A percentile compares a stretch with the other conserved stretches of the same genome.
Evolutionary conservation across 30 jellyfish, hydroid and myxozoan species (phyloP).

Genomic region (Hydra vulgaris): DNA sequence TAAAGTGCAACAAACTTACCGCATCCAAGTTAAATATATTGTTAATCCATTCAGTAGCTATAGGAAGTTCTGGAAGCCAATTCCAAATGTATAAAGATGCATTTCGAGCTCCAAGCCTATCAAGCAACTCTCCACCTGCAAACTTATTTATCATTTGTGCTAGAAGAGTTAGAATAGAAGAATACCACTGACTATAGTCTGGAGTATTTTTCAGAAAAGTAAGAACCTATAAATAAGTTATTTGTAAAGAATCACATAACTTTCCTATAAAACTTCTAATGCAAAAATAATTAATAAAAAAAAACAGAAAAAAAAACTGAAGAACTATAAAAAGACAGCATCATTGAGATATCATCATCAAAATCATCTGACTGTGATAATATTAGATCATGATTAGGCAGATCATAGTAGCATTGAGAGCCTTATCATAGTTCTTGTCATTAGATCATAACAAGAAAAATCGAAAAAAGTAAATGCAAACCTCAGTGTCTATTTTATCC

Average conservation of each 20-base stretch:
- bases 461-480: no score
- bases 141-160: slow-evolving; percentile 23
- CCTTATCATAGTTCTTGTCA: no score
- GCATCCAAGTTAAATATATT: slow-evolving; percentile 1
- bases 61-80: slow-evolving; percentile 40
- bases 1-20: not conserved
- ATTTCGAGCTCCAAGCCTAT: slow-evolving; percentile 47
- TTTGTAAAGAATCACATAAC: no score
- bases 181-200: slow-evolving; percentile 31
- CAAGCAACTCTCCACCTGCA: slow-evolving; percentile 31
- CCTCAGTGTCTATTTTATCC: slow-evolving; percentile 10
- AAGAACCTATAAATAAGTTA: slow-evolving; percentile 16
- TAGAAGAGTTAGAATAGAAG: slow-evolving; percentile 23
- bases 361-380: no score
- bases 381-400: no score
- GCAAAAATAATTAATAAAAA: no score
- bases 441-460: no score
- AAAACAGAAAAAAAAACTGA: not conserved
- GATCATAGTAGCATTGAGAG: no score
- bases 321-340: no score
- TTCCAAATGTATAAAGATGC: slow-evolving; percentile 53
- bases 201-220: not conserved
- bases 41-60: slow-evolving; percentile 30
- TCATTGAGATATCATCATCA: no score
- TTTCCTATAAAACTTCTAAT: no score